Evolutionary conservation across 2,888 invertebrate species (phyloP), one percentile per base, ranked within the genome.

Genomic region (Troides oblongomaculatus): DNA sequence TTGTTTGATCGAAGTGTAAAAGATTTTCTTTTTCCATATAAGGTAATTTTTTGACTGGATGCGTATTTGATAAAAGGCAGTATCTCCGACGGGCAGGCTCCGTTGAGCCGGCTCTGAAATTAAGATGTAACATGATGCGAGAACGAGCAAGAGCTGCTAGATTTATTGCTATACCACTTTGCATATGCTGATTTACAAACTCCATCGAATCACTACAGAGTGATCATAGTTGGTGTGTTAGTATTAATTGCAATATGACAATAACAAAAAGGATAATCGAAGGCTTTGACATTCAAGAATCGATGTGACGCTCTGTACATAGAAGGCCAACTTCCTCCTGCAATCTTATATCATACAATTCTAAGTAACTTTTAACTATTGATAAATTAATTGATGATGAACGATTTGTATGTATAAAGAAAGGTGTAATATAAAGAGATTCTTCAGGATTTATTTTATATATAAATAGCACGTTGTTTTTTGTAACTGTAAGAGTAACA

Each of bases 71-170:
- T 92, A 92, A 91, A 91, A 91, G 88, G 89, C 86, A 86, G 88
- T 92, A 92, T 92, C 91, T 91, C 87, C 85, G 84, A 86, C 87
- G 82, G 83, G 88, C 91, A 88, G 90, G 90, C 91, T 89, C 89
- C 90, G 88, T 81, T 87, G 89, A 89, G 90, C 89, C 88, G 89
- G 88, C 87, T 88, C 89, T 90, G 91, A 93, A 93, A 93, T 93
- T 93, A 93, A 93, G 93, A 93, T 93, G 93, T 93, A 93, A 93
- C 93, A 93, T 93, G 93, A 93, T 93, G 93, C 93, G 93, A 92
- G 92, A 93, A 93, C 93, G 93, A 93, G 93, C 93, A 91, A 92
- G 92, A 91, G 87, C 92, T 83, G 86, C 87, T 89, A 92, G 93
- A 93, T 93, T 93, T 93, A 93, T 93, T 92, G 89, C 93, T 90